These are phyloP conservation scores for Dysidea cf. avara DNA, from an alignment of 37 sponge, comb jelly and placozoan genomes.

Conservation along the genomic window DNA sequence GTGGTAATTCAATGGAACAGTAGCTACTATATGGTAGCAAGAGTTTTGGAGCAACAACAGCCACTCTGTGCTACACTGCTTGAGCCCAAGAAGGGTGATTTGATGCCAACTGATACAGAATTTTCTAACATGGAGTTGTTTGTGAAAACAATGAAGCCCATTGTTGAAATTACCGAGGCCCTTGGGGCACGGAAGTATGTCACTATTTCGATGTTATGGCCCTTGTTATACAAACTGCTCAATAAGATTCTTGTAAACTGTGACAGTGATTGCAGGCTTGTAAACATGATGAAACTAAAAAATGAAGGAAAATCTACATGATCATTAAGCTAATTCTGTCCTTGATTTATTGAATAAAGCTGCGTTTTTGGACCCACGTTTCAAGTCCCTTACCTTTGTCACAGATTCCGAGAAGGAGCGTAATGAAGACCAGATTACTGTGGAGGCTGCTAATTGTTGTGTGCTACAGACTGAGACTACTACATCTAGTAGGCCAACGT, in stretches of 20 bases:
- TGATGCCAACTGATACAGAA: not conserved
- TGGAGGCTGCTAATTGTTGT: too few species aligned
- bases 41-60: too few species aligned
- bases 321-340: not conserved
- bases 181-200: not conserved
- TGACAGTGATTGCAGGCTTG: not conserved
- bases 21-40: slow-evolving; percentile 6
- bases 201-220: slow-evolving; percentile 1
- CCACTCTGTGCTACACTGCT: too few species aligned
- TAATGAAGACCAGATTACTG: too few species aligned
- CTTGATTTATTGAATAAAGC: slow-evolving; percentile 23
- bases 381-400: slow-evolving; percentile 1
- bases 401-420: too few species aligned
- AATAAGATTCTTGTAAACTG: too few species aligned
- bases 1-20: slow-evolving; percentile 16
- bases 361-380: slow-evolving; percentile 14
- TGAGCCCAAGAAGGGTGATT: not conserved
- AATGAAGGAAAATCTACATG: not conserved
- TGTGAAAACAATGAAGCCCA: not conserved
- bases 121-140: not conserved
- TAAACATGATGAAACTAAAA: not conserved
- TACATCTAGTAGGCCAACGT: too few species aligned
- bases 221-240: not conserved
- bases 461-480: too few species aligned
- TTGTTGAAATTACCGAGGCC: slow-evolving; percentile 4